phyloP scores from a whole-genome alignment of 2,113 vertebrate genomes.

The Turdus rufiventris region DNA sequence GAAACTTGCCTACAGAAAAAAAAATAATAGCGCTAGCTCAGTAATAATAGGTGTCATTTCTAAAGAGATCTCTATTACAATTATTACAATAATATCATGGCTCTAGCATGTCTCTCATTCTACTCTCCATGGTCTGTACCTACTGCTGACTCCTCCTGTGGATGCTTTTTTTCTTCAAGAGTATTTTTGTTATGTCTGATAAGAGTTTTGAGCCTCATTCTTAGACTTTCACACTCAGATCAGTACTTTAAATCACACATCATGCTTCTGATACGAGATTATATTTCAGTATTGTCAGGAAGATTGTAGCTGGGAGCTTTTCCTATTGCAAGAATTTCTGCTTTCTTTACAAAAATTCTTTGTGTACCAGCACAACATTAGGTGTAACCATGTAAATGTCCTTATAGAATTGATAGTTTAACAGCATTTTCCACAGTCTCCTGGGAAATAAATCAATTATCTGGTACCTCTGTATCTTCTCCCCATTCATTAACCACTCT shows the following conservation, averaged over 20 bases:
- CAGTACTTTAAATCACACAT: background rate
- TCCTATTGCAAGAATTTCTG: background rate
- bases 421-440: background rate
- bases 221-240: background rate
- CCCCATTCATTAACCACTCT: fast-evolving
- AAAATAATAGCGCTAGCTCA: background rate
- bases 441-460: background rate
- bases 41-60: background rate
- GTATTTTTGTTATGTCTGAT: background rate
- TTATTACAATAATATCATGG: background rate
- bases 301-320: background rate
- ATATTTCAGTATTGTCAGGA: background rate
- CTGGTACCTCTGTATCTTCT: background rate
- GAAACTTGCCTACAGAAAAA: background rate
- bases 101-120: background rate
- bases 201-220: background rate
- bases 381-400: background rate
- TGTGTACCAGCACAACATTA: background rate
- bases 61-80: background rate
- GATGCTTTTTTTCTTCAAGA: background rate
- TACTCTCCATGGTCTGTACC: background rate
- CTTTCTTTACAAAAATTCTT: background rate
- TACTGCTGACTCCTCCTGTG: background rate
- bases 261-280: background rate
- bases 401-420: background rate